Percentiles rank a stretch among this genome's conserved stretches.
These are phyloP conservation scores for Leptopilina clavipes DNA, from an alignment of 1,140 invertebrate species.

Conservation along the genomic window DNA sequence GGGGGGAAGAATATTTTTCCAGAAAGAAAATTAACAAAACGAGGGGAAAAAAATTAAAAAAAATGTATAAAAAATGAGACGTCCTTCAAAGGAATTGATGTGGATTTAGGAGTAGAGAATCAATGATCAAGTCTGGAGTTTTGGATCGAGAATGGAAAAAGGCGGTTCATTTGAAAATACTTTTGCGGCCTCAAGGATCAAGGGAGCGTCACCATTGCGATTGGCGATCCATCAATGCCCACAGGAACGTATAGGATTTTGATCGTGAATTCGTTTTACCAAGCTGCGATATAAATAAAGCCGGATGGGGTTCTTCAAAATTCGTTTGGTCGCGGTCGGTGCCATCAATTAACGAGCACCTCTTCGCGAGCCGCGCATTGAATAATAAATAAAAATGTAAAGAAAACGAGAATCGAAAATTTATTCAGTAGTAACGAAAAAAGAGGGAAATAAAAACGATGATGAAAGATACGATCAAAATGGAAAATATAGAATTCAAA, in stretches of 20 bases:
- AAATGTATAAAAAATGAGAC: not conserved
- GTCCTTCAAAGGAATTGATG: conserved; percentile 6
- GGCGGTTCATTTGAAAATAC: conserved; percentile 57
- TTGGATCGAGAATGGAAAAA: conserved; percentile 49
- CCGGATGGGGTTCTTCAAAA: conserved; percentile 51
- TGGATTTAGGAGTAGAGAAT: conserved; percentile 31
- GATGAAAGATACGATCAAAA: not conserved
- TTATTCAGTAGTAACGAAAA: conserved; percentile 1
- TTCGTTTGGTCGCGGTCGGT: conserved; percentile 56
- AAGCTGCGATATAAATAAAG: conserved; percentile 70
- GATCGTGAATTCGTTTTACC: conserved; percentile 70
- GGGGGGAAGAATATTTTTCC: too few species aligned
- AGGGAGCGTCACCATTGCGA: conserved; percentile 56
- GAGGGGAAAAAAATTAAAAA: not conserved
- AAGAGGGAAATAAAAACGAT: not conserved
- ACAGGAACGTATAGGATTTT: conserved; percentile 71
- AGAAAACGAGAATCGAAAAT: conserved; percentile 29
- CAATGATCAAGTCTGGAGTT: not conserved
- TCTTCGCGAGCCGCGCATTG: conserved; percentile 64
- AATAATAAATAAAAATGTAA: conserved; percentile 72
- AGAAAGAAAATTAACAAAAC: not conserved
- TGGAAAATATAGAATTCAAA: too few species aligned
- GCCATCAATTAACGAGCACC: conserved; percentile 73
- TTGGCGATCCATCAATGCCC: conserved; percentile 70
- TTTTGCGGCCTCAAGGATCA: not conserved